phyloP scores from a whole-genome alignment of 2,888 invertebrate genomes.

The Pinctada fucata region DNA sequence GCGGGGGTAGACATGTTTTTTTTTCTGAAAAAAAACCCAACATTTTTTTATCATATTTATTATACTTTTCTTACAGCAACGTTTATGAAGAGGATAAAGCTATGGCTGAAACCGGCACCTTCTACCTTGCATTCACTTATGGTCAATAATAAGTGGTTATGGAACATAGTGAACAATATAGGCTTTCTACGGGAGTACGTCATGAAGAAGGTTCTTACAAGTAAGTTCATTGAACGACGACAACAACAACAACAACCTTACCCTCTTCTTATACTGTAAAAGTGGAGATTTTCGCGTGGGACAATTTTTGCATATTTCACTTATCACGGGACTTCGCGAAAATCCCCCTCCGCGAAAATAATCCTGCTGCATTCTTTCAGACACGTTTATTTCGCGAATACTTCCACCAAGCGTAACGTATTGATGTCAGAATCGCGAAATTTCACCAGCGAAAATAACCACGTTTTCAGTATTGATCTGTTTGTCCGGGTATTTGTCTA shows the following conservation, averaged over 20 bases:
- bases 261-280: neutral
- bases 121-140: conserved; percentile 66
- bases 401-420: too few relatives aligned
- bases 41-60: too few relatives aligned
- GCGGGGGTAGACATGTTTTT: too few relatives aligned
- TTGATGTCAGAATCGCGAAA: too few relatives aligned
- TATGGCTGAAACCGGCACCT: conserved; percentile 64
- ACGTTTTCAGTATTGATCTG: too few relatives aligned
- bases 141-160: conserved; percentile 71
- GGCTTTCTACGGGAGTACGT: conserved; percentile 62
- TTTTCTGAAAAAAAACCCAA: too few relatives aligned
- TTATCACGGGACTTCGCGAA: neutral
- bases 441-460: too few relatives aligned
- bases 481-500: too few relatives aligned
- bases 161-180: conserved; percentile 72
- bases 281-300: too few relatives aligned
- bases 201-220: conserved; percentile 73
- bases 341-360: too few relatives aligned
- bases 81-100: conserved; percentile 56
- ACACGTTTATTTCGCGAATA: too few relatives aligned
- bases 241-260: neutral
- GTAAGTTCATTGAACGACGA: conserved; percentile 63
- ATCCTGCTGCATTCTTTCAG: too few relatives aligned
- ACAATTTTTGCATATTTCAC: neutral
- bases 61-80: conserved; percentile 65